phyloP scores from a whole-genome alignment of 2,797 vertebrate species.

The Esox masquinongy region DNA sequence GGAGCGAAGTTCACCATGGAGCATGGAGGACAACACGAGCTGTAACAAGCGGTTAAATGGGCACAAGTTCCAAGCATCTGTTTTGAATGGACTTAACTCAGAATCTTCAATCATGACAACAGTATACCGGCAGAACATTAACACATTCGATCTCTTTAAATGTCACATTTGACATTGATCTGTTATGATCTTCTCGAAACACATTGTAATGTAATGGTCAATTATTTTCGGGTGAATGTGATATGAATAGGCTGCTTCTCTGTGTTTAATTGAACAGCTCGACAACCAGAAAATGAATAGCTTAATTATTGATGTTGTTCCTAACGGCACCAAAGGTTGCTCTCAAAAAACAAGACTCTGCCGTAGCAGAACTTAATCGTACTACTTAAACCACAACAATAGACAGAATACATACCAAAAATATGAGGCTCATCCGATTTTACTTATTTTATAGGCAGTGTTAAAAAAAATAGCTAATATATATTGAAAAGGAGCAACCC shows the following conservation, averaged over 20 bases:
- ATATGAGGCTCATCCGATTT: neutral
- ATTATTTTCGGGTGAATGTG: neutral
- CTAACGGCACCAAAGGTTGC: neutral
- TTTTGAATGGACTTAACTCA: constrained; percentile 14
- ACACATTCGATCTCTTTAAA: neutral
- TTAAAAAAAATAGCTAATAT: neutral
- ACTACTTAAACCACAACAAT: neutral
- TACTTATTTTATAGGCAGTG: neutral
- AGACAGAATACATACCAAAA: neutral
- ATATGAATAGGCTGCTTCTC: neutral
- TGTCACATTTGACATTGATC: neutral
- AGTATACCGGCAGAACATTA: neutral
- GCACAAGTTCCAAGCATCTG: neutral
- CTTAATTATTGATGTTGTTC: neutral
- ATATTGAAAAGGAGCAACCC: neutral
- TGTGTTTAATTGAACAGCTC: neutral
- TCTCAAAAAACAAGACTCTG: neutral
- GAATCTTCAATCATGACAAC: neutral
- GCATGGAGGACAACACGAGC: constrained; percentile 4
- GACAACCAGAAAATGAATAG: neutral
- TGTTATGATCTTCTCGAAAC: neutral
- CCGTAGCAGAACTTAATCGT: neutral
- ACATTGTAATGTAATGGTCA: neutral
- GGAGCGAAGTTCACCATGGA: constrained; percentile 22
- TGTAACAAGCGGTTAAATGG: neutral